Evolutionary conservation across 2,888 invertebrate genomes (phyloP), one percentile per base, ranked within the genome.

Genomic region (Xylophagus ater): DNA sequence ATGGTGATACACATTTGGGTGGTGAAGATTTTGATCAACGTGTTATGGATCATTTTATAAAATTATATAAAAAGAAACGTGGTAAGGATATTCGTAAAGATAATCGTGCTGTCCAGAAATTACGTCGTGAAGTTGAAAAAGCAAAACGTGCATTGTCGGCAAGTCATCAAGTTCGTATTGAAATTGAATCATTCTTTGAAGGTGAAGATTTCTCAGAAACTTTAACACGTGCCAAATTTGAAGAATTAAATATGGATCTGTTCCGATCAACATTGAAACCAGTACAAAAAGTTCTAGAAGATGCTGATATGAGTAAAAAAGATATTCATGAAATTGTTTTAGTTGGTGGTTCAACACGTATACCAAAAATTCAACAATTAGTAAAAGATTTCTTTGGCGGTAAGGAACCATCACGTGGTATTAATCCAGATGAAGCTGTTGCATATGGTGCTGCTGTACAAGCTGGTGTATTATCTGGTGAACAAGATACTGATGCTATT

Each of bases 1-100:
- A 65, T 29, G 96, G 96, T 56, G 94, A 96, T 62, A 96, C 94
- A 52, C 94, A 96, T 66, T 78, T 96, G 70, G 94, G 97, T 57
- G 97, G 97, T 63, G 97, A 98, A 70, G 97, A 98, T 72, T 98
- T 96, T 65, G 94, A 96, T 69, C 93, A 96, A 67, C 76, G 92
- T 50, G 92, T 96, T 4, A 93, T 96, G 92, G 94, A 97, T 56
- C 93, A 98, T 69, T 97, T 98, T 72, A 90, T 94, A 65, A 96
- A 97, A 66, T 66, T 96, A 60, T 92, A 92, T 78, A 94, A 96
- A 74, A 94, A 93, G 74, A 94, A 96, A 81, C 90, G 88, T 76
- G 90, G 92, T 65, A 93, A 93, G 69, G 93, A 96, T 61, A 87
- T 94, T 65, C 78, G 93, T 51, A 89, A 86, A 62, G 92, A 93